Conservation (phyloP, 2,888 invertebrate genomes). For the Crematogaster levior region DNA sequence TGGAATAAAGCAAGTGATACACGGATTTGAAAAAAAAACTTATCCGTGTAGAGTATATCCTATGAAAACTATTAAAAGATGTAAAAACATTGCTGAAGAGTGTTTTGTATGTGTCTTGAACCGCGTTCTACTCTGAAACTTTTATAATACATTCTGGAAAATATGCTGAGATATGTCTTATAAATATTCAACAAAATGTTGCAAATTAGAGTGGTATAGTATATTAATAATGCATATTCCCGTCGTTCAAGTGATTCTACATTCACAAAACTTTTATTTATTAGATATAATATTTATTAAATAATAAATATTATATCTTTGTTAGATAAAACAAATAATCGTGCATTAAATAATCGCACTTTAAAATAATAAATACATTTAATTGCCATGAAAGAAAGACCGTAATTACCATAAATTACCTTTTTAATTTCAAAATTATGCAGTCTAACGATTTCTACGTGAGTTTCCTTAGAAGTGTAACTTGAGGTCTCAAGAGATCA, state of each 20-base stretch:
- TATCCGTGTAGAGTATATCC: background rate
- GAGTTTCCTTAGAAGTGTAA: background rate
- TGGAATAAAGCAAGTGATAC: background rate
- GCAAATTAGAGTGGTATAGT: background rate
- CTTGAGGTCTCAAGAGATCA: background rate
- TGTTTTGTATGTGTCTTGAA: constrained; percentile 19
- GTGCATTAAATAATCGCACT: background rate
- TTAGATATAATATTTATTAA: background rate
- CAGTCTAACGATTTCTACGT: background rate
- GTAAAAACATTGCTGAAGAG: constrained; percentile 3
- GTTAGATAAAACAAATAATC: no score
- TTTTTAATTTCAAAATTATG: background rate
- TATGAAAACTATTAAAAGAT: constrained; percentile 31
- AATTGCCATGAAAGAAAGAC: background rate
- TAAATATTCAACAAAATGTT: constrained; percentile 9
- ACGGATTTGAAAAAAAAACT: constrained; percentile 3
- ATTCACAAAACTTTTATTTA: background rate
- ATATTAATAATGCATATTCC: background rate
- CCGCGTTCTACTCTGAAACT: background rate
- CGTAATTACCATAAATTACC: background rate
- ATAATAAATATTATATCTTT: no score
- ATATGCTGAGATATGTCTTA: background rate
- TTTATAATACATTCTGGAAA: constrained; percentile 4
- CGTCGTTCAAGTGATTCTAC: background rate
- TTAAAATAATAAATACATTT: background rate